A percentile compares a stretch with the other conserved stretches of the same genome.
Evolutionary conservation across 2,797 vertebrate species (phyloP).

Genomic region (Triplophysa yarkandensis): DNA sequence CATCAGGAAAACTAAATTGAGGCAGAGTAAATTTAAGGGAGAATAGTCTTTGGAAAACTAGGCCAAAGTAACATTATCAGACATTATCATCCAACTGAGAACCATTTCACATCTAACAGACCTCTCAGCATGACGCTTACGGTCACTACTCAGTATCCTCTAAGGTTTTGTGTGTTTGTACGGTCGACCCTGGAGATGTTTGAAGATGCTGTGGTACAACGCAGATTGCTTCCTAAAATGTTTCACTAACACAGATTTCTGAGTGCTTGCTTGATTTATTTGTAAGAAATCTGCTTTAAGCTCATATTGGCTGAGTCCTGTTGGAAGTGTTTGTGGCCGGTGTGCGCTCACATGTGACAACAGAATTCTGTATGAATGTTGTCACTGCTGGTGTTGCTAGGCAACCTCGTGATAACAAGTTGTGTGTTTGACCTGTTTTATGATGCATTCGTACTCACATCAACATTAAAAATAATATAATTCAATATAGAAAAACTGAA

Average conservation of each 20-base stretch:
- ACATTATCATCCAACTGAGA: constrained; percentile 46
- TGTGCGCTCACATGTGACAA: neutral
- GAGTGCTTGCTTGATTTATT: too few species aligned
- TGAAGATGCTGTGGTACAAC: neutral
- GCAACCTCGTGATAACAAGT: neutral
- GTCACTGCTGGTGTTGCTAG: neutral
- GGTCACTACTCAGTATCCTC: constrained; percentile 27
- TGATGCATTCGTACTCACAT: neutral
- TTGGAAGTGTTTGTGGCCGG: neutral
- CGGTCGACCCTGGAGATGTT: constrained; percentile 19
- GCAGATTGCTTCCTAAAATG: neutral
- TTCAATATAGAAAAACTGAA: neutral
- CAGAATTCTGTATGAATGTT: neutral
- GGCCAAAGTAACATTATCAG: constrained; percentile 45
- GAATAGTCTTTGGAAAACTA: constrained; percentile 18
- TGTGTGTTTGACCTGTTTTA: neutral
- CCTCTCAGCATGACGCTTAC: constrained; percentile 33
- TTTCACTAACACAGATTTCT: too few species aligned
- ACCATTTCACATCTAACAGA: constrained; percentile 33
- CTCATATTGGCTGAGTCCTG: neutral
- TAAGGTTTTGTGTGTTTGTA: constrained; percentile 13
- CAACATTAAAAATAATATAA: neutral
- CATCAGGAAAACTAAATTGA: neutral
- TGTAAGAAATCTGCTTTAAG: too few species aligned
- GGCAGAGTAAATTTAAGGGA: constrained; percentile 29